Base-by-base conservation (phyloP, 2,113 vertebrate species). In the Nettapus auritus region DNA sequence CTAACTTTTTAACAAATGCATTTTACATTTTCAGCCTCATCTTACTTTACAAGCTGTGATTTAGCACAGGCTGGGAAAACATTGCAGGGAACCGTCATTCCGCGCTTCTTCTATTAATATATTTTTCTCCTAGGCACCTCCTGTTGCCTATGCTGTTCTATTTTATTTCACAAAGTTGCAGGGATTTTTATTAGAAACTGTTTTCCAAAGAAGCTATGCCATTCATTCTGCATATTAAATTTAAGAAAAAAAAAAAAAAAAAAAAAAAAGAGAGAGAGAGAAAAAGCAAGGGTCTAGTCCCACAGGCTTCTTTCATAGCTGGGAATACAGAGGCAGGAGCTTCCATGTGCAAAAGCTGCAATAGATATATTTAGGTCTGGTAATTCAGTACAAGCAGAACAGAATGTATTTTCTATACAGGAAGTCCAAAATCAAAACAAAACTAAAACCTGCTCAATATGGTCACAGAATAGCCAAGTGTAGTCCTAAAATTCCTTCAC, bases 381-480 rank as follows among this genome's bases (percentile, higher is more conserved):
- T 86, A 92, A 87, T 89, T 90, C 81, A 92, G 79, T 48, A 57
- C 4, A 17, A 95, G 62, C 12, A 85, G 93, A 88, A 87, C 84
- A 95, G 62, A 91, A 90, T 84, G 46, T 80, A 88, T 95, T 95
- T 93, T 89, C 68, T 91, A 70, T 23, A 67, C 4, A 92, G 73
- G 46, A 93, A 78, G 23, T 23, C n/a, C 92, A 86, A 76, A 82
- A 64, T 29, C 71, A 73, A 85, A 93, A 94, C 57, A 95, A 74
- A 92, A 89, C 17, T 89, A 63, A 84, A 87, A 75, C 23, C 26
- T 53, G 57, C 36, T 57, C n/a, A 22, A 31, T 48, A 77, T 34
- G 52, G 53, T 34, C 59, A 80, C 11, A 13, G 28, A 86, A 86
- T n/a, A 67, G 33, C 17, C 40, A 89, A 95, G 15, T 76, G 77